These are phyloP conservation scores for Ceratina calcarata DNA, from an alignment of 1,140 invertebrate genomes.

Conservation along the genomic window DNA sequence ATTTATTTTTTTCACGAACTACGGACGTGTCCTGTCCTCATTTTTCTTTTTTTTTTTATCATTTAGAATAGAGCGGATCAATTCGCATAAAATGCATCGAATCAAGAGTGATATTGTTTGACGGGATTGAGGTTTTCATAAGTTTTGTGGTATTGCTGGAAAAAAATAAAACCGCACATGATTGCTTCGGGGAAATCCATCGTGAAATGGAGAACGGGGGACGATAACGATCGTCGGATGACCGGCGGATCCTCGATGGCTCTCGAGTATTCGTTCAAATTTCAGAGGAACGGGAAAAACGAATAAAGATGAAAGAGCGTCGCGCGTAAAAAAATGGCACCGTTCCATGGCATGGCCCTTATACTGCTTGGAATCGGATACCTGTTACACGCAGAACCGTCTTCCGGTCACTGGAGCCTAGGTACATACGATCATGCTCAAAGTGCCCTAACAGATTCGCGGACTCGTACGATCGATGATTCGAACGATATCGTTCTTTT, in stretches of 20 bases:
- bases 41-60: background rate
- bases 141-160: background rate
- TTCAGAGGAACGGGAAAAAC: background rate
- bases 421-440: slow-evolving; percentile 34
- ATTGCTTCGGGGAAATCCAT: too few relatives aligned
- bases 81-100: too few relatives aligned
- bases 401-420: slow-evolving; percentile 47
- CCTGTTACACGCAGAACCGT: slow-evolving; percentile 69
- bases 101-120: background rate
- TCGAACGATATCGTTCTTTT: background rate
- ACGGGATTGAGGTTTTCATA: background rate
- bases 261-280: background rate
- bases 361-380: slow-evolving; percentile 71
- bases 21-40: background rate
- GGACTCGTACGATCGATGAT: background rate
- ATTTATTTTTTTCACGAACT: background rate
- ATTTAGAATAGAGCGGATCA: background rate
- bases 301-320: slow-evolving; percentile 66
- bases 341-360: slow-evolving; percentile 70
- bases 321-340: slow-evolving; percentile 71
- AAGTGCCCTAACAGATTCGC: background rate
- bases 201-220: background rate
- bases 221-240: background rate
- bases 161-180: background rate
- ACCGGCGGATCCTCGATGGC: background rate